Evolutionary conservation across 2,113 vertebrate species (phyloP).

Genomic region (Pterocles burchelli): DNA sequence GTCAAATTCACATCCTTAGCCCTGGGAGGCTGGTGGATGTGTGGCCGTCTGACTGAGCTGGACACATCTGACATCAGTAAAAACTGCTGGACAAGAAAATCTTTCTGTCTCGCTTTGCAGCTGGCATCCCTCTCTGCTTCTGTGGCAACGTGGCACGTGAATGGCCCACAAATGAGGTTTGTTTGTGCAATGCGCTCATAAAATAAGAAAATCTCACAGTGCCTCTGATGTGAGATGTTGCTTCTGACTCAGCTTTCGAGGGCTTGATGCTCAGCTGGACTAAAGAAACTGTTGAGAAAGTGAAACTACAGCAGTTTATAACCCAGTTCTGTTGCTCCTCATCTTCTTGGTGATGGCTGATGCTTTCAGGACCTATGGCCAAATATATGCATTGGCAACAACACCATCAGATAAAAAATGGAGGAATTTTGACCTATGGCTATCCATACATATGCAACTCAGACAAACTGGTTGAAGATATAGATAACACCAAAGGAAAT

Average conservation of each 20-base stretch:
- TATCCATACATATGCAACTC: neutral
- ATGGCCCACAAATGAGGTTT: accelerated
- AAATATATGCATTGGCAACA: neutral
- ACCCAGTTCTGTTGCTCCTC: neutral
- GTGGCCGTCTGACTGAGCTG: neutral
- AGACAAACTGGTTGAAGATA: neutral
- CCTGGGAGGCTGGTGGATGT: neutral
- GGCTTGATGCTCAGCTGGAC: neutral
- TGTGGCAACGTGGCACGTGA: accelerated
- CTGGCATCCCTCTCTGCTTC: neutral
- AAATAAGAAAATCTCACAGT: neutral
- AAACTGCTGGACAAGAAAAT: neutral
- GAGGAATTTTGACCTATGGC: neutral
- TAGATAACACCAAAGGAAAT: neutral
- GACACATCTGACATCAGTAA: neutral
- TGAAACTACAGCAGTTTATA: neutral
- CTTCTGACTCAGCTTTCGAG: neutral
- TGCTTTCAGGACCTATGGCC: neutral
- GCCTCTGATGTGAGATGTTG: neutral
- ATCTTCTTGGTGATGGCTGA: neutral
- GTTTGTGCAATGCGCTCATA: neutral
- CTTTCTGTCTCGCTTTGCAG: neutral
- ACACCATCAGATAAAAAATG: neutral
- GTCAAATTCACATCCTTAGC: accelerated
- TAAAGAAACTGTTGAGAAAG: neutral